A percentile compares a stretch with the other conserved stretches of the same genome.
Conservation (phyloP, 53 echinoderm and acorn worm genomes). For the Luidia sarsii region DNA sequence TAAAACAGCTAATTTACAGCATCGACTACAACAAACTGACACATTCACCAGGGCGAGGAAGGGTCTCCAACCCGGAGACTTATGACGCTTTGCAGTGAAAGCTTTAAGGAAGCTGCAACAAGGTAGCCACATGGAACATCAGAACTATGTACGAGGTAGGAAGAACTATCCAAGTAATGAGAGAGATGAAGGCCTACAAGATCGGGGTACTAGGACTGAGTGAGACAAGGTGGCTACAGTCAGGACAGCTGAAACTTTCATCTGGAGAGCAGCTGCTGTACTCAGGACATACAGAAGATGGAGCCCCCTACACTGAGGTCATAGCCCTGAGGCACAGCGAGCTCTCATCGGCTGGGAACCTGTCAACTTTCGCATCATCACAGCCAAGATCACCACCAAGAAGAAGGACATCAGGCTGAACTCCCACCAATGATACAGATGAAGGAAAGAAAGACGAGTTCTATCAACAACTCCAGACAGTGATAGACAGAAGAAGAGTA, state of each 20-base stretch:
- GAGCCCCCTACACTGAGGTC: conserved; percentile 11
- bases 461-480: conserved; percentile 25
- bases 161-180: neutral
- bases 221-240: conserved; percentile 30
- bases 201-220: conserved; percentile 17
- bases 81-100: no score
- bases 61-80: no score
- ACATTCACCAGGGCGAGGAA: no score
- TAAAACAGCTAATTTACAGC: no score
- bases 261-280: neutral
- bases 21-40: no score
- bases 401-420: conserved; percentile 6
- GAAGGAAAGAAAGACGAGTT: conserved; percentile 23
- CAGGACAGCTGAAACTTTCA: neutral
- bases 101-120: no score
- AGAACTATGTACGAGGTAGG: conserved; percentile 42
- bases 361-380: conserved; percentile 21
- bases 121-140: conserved; percentile 47
- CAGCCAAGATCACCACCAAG: conserved; percentile 22
- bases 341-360: conserved; percentile 37
- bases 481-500: no score
- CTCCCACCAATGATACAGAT: conserved; percentile 34
- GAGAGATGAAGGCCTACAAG: conserved; percentile 25
- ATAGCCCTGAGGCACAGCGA: neutral
- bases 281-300: neutral